Evolutionary conservation across 2,113 vertebrate genomes (phyloP), one percentile per base, ranked within the genome.

Genomic region (Laticauda colubrina): DNA sequence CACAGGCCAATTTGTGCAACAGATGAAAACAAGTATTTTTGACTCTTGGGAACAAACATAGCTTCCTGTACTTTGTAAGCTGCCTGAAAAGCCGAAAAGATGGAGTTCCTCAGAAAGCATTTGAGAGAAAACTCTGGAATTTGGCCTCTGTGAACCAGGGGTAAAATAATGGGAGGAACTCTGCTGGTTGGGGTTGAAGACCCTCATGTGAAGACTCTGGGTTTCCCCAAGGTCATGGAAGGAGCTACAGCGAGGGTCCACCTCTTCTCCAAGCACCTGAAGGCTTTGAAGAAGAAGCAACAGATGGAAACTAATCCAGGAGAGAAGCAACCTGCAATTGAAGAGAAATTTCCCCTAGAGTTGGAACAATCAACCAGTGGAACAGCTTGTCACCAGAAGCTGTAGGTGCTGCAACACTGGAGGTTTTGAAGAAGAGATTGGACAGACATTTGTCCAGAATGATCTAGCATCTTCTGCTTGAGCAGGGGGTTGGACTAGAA

Each of bases 1-100:
- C 69, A 75, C 5, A 10, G 61, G 92, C 34, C 0, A 1, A 88
- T n/a, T 59, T 64, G 69, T 39, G n/a, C 61, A 48, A 43, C 26
- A 93, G 88, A 93, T 93, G 89, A 93, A 92, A 92, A 92, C 69
- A 57, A 21, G 55, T 8, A 2, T 91, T 91, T 43, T 21, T 55
- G 54, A 48, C 88, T 87, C 92, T 20, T 1, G 92, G 88, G 92
- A 92, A 4, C 20, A 29, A 26, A 26, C 43, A 2, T 14, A 9
- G 61, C 88, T 53, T 34, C 5, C 29, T 69, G 29, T 69, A 69
- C 48, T 29, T 89, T 23, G 48, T 89, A 21, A 75, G 9, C 59
- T 88, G 91, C 24, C 86, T 12, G 57, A 51, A 51, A 51, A 51
- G 48, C 18, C 48, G 11, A 34, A 81, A 39, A 85, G 54, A 61